These are phyloP conservation scores for Myxocyprinus asiaticus DNA, from an alignment of 2,113 vertebrate genomes.

Conservation along the genomic window DNA sequence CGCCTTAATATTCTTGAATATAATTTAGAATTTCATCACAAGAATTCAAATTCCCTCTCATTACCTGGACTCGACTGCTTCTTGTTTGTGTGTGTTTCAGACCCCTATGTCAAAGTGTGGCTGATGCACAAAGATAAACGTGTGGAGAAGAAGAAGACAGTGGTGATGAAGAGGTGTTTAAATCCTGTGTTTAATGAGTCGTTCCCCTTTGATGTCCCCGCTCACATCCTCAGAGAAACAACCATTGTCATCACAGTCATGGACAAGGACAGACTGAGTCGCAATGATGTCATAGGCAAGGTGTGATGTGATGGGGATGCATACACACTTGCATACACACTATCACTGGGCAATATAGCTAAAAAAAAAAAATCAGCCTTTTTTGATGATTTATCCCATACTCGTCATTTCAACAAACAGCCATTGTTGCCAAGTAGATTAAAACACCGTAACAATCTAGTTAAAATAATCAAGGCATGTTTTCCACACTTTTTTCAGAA, in stretches of 20 bases:
- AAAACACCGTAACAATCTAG: too few relatives aligned
- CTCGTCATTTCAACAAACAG: too few relatives aligned
- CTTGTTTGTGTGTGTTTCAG: conserved; percentile 64
- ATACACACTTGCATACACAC: too few relatives aligned
- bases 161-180: conserved; percentile 95
- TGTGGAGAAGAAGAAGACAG: conserved; percentile 98
- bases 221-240: conserved; percentile 94
- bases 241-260: conserved; percentile 91
- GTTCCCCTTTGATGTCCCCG: conserved; percentile 95
- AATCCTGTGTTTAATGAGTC: conserved; percentile 98
- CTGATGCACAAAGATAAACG: conserved; percentile 99
- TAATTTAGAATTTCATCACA: not conserved
- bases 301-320: conserved; percentile 60
- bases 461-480: too few relatives aligned
- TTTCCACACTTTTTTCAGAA: too few relatives aligned
- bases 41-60: not conserved
- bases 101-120: conserved; percentile 98
- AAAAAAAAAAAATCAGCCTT: too few relatives aligned
- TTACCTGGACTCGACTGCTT: not conserved
- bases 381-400: too few relatives aligned
- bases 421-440: too few relatives aligned
- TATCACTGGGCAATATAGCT: conserved; percentile 18
- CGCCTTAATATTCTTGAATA: not conserved
- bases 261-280: conserved; percentile 97
- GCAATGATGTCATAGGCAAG: conserved; percentile 98